phyloP scores from a whole-genome alignment of 2,797 vertebrate species.

The Esox lucius region DNA sequence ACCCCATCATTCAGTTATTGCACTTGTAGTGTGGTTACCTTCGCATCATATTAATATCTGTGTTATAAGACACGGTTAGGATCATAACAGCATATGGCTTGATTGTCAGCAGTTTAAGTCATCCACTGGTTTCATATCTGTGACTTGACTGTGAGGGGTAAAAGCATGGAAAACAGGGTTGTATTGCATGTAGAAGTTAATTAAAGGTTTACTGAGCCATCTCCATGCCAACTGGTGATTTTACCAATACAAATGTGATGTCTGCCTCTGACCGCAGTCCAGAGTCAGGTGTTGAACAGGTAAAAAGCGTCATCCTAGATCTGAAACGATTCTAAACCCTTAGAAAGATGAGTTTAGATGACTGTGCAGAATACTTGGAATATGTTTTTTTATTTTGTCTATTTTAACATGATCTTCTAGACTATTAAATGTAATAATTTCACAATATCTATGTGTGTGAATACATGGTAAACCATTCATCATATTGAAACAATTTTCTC shows the following conservation, averaged over 20 bases:
- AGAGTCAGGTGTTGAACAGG: not conserved
- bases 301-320: not conserved
- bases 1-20: conserved; percentile 30
- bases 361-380: conserved; percentile 11
- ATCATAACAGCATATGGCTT: conserved; percentile 53
- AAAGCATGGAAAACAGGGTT: conserved; percentile 16
- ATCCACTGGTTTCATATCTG: conserved; percentile 17
- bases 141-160: conserved; percentile 32
- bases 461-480: not conserved
- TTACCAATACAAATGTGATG: not conserved
- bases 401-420: not conserved
- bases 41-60: conserved; percentile 38
- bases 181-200: conserved; percentile 25
- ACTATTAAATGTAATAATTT: not conserved
- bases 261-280: not conserved
- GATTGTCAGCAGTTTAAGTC: conserved; percentile 11
- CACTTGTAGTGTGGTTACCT: conserved; percentile 19
- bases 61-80: conserved; percentile 29
- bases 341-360: not conserved
- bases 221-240: conserved; percentile 41
- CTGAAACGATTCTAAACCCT: conserved; percentile 1
- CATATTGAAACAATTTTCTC: not conserved
- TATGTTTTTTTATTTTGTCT: not conserved
- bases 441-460: not conserved
- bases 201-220: conserved; percentile 18